Conservation (phyloP, 2,888 invertebrate genomes). For the Apodemia duryi region DNA sequence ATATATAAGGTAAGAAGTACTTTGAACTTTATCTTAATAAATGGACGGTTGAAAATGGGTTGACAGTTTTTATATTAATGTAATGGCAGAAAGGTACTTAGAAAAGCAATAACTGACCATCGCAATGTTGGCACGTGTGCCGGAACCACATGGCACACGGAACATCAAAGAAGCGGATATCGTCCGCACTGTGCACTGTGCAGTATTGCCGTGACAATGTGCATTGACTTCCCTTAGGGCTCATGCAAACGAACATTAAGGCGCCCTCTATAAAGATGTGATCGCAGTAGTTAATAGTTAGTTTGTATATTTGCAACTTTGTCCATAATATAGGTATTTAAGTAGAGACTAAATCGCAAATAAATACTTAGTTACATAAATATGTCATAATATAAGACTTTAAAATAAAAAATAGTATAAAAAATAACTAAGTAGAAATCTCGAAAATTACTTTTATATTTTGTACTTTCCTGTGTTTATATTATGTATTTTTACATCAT, state of each 20-base stretch:
- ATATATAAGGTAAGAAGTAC: background rate
- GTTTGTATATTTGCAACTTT: too few species aligned
- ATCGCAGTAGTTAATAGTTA: background rate
- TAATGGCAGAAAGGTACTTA: slow-evolving; percentile 22
- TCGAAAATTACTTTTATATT: too few species aligned
- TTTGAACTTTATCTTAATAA: background rate
- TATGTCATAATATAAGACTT: too few species aligned
- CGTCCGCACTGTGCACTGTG: slow-evolving; percentile 4
- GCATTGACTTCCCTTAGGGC: slow-evolving; percentile 19
- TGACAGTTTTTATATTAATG: slow-evolving; percentile 6
- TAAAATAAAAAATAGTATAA: too few species aligned
- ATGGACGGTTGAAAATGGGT: background rate
- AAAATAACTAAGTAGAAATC: too few species aligned
- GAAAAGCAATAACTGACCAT: slow-evolving; percentile 35
- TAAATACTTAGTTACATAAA: too few species aligned
- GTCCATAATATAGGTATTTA: too few species aligned
- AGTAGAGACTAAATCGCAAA: too few species aligned
- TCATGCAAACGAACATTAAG: background rate
- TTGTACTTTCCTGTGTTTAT: too few species aligned
- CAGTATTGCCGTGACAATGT: slow-evolving; percentile 26
- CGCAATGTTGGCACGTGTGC: slow-evolving; percentile 34
- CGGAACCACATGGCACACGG: slow-evolving; percentile 37
- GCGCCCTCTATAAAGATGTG: background rate
- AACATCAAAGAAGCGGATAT: slow-evolving; percentile 35
- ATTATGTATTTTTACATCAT: too few species aligned